Conservation (phyloP, 1,140 invertebrate genomes). For the Drosophila ficusphila region DNA sequence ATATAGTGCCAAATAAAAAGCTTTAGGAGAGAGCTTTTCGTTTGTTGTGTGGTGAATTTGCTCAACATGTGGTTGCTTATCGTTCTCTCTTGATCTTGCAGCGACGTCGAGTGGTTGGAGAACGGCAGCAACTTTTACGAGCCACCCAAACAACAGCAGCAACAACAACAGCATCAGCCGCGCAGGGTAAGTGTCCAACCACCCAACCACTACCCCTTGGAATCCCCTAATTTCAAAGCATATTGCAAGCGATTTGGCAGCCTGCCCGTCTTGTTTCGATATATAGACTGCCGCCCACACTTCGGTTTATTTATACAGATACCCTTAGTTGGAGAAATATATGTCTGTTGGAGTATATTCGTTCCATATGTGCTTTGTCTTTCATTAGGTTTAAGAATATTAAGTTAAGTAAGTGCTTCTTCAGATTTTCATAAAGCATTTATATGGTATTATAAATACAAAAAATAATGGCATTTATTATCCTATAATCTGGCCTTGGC, state of each 20-base stretch:
- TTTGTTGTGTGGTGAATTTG: slow-evolving; percentile 79
- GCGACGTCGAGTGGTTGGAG: slow-evolving; percentile 72
- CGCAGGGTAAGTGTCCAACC: slow-evolving; percentile 63
- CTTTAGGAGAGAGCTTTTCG: slow-evolving; percentile 22
- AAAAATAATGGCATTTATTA: not conserved
- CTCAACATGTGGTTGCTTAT: slow-evolving; percentile 70
- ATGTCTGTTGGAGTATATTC: not conserved
- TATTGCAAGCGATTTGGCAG: slow-evolving; percentile 73
- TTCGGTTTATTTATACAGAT: slow-evolving; percentile 63
- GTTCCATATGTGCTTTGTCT: not conserved
- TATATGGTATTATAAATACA: no score
- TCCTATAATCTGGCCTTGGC: no score
- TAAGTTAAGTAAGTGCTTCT: no score
- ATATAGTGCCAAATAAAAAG: not conserved
- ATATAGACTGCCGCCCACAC: slow-evolving; percentile 68
- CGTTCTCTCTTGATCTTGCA: slow-evolving; percentile 54
- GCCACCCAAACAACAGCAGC: slow-evolving; percentile 56
- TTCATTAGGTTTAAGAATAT: not conserved
- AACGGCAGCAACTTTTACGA: slow-evolving; percentile 74
- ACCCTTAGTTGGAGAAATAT: slow-evolving; percentile 7
- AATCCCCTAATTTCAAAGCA: slow-evolving; percentile 31
- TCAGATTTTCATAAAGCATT: no score
- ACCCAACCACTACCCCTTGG: slow-evolving; percentile 2
- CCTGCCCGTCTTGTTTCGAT: slow-evolving; percentile 70
- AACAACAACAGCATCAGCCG: slow-evolving; percentile 55